phyloP scores from a whole-genome alignment of 30 jellyfish, hydroid and myxozoan species.

The Clytia hemisphaerica region DNA sequence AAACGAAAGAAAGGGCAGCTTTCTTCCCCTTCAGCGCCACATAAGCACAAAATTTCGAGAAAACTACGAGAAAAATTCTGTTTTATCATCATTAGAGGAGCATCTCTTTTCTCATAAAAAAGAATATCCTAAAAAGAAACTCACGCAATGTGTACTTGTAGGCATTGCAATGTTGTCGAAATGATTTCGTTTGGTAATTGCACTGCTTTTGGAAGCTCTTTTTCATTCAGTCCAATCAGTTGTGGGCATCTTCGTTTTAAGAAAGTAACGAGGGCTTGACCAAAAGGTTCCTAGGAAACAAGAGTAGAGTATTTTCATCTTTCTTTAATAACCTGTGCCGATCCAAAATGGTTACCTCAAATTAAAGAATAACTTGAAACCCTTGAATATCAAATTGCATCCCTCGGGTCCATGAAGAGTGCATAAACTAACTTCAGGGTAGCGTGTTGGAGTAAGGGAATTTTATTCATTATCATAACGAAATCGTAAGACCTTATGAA shows the following conservation, averaged over 20 bases:
- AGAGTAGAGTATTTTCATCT: neutral
- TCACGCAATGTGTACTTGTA: constrained; percentile 62
- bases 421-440: too few species aligned
- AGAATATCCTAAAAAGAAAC: neutral
- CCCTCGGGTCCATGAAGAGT: too few species aligned
- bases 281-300: constrained; percentile 70
- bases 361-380: neutral
- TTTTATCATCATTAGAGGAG: neutral
- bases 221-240: constrained; percentile 62
- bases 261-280: constrained; percentile 63
- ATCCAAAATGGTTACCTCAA: neutral
- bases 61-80: neutral
- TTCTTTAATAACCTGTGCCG: neutral
- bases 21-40: neutral
- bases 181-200: constrained; percentile 82
- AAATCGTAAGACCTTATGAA: too few species aligned
- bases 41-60: neutral
- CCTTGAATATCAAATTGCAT: too few species aligned
- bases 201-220: constrained; percentile 88
- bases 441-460: too few species aligned
- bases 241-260: constrained; percentile 89
- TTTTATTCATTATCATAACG: too few species aligned
- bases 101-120: too few species aligned
- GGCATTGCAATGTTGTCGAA: constrained; percentile 66
- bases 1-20: neutral